Evolutionary conservation across 2,113 vertebrate species (phyloP).

Genomic region (Cryptoleucopteryx plumbea): DNA sequence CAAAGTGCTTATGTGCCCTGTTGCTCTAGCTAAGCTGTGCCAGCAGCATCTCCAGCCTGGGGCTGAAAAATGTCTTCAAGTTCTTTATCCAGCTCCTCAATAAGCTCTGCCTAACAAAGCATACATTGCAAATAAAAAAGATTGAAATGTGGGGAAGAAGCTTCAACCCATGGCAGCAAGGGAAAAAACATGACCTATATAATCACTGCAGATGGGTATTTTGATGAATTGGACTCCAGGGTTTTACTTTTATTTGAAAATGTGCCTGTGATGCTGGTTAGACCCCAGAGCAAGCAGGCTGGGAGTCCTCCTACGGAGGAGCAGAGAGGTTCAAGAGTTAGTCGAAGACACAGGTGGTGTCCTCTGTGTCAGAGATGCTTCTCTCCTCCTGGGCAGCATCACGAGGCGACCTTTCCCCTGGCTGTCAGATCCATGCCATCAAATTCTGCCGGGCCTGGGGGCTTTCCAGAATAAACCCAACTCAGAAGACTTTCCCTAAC

Average conservation of each 20-base stretch:
- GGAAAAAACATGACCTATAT: background rate
- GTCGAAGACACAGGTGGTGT: background rate
- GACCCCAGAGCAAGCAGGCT: background rate
- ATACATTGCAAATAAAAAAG: background rate
- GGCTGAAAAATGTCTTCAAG: background rate
- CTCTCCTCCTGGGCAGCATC: background rate
- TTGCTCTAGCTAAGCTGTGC: background rate
- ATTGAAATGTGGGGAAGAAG: background rate
- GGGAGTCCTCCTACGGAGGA: background rate
- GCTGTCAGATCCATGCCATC: constrained; percentile 40
- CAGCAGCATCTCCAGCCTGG: background rate
- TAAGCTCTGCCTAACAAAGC: background rate
- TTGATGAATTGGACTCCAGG: background rate
- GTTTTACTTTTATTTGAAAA: background rate
- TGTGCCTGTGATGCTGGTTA: background rate
- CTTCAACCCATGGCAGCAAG: background rate
- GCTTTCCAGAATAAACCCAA: background rate
- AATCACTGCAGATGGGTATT: background rate
- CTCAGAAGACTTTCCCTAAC: background rate
- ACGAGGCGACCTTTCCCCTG: constrained; percentile 3
- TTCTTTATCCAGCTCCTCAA: background rate
- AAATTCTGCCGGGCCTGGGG: background rate
- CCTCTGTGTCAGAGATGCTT: background rate
- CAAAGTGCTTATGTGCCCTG: background rate
- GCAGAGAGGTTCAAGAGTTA: background rate